Conservation (phyloP, 2,888 invertebrate genomes). For the Bursaphelenchus okinawaensis region DNA sequence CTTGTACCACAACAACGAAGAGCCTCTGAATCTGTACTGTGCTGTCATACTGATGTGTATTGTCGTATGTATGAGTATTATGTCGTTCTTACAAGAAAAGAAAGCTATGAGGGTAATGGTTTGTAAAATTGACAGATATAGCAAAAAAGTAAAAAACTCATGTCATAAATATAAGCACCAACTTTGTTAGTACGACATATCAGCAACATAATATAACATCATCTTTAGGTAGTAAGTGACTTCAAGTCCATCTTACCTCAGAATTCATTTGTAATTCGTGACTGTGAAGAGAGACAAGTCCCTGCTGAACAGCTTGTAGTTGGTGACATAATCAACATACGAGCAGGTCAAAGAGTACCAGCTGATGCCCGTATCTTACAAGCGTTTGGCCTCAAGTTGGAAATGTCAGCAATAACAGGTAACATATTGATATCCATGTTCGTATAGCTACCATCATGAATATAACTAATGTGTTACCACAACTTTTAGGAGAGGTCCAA, state of each 20-base stretch:
- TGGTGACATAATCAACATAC: slow-evolving; percentile 54
- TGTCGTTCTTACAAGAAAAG: slow-evolving; percentile 52
- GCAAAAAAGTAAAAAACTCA: neutral
- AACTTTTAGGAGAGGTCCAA: slow-evolving; percentile 28
- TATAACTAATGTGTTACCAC: neutral
- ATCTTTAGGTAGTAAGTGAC: slow-evolving; percentile 39
- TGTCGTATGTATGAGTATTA: slow-evolving; percentile 45
- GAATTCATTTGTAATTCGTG: slow-evolving; percentile 66
- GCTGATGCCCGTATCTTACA: slow-evolving; percentile 56
- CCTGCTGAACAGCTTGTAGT: slow-evolving; percentile 55
- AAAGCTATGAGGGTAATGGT: slow-evolving; percentile 43
- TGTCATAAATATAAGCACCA: neutral
- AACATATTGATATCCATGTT: neutral
- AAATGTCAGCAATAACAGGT: slow-evolving; percentile 41
- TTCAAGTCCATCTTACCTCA: slow-evolving; percentile 44
- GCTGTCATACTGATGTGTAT: slow-evolving; percentile 49
- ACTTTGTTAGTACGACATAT: neutral
- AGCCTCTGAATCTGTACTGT: slow-evolving; percentile 52
- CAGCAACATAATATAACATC: neutral
- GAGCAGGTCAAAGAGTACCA: slow-evolving; percentile 52
- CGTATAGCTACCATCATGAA: neutral
- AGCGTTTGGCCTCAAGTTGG: slow-evolving; percentile 56
- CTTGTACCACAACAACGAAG: slow-evolving; percentile 49
- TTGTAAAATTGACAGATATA: neutral
- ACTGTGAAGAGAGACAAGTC: slow-evolving; percentile 76